Evolutionary conservation across 2,113 vertebrate species (phyloP), one percentile per base, ranked within the genome.

Genomic region (Plestiodon gilberti): DNA sequence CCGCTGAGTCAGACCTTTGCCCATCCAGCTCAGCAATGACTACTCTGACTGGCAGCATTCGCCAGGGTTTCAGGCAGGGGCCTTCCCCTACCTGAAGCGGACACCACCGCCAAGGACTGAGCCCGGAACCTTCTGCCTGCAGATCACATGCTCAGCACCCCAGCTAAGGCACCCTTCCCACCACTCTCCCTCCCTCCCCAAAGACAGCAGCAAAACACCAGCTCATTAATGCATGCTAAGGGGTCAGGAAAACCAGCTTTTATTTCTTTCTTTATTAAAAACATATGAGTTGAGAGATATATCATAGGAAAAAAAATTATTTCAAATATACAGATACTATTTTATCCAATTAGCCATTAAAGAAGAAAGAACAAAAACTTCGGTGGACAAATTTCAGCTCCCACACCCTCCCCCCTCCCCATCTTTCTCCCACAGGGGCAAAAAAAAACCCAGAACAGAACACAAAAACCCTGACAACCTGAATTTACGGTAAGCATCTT

Each of bases 251-350:
- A 92, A 93, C 48, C 80, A 89, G 87, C 88, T 89, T 95, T 93
- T 93, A 94, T 83, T 92, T 85, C 79, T 94, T 95, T 92, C 79
- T 94, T 95, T 92, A 90, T 62, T 86, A 93, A 95, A 95, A 94
- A 91, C 78, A 83, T 69, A 95, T 1, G 67, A 95, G 90, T 76
- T 89, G 86, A 91, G 82, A 93, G 73, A 92, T 94, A 87, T 81
- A 91, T 30, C 85, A 87, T 40, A 93, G 92, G 93, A 95, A 86
- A 86, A 57, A 94, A 95, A 94, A 91, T 87, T 83, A 92, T 73
- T 87, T 96, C 95, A 96, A 94, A 95, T 95, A 95, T 94, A 96
- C 95, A 96, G 93, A 96, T 82, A 93, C 20, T 83, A 89, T 79
- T 48, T 48, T 92, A 75, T 91, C 87, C 93, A 92, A 92, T 80